These are phyloP conservation scores for Callinectes sapidus DNA, from an alignment of 2,888 invertebrate species.

Conservation along the genomic window DNA sequence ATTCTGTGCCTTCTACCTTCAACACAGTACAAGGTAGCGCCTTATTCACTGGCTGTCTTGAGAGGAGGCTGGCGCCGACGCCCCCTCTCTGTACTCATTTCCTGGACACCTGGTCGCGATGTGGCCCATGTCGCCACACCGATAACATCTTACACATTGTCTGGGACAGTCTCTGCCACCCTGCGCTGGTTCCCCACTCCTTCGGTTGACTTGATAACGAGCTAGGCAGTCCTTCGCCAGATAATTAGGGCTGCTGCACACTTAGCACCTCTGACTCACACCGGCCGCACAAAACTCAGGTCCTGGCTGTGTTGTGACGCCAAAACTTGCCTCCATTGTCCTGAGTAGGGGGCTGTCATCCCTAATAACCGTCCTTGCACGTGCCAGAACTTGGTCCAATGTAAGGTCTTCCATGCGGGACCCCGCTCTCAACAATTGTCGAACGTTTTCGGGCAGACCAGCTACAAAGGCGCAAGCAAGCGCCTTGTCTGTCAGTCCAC, in stretches of 20 bases:
- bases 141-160: neutral
- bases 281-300: too few relatives aligned
- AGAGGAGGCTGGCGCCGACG: constrained; percentile 42
- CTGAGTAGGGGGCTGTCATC: neutral
- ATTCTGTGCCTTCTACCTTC: neutral
- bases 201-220: too few relatives aligned
- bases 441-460: constrained; percentile 30
- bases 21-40: constrained; percentile 27
- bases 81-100: neutral
- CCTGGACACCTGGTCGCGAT: neutral
- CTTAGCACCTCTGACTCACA: too few relatives aligned
- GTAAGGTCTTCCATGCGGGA: constrained; percentile 16
- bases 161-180: neutral
- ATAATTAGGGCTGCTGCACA: too few relatives aligned
- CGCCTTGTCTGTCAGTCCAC: constrained; percentile 11
- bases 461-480: constrained; percentile 47
- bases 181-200: neutral
- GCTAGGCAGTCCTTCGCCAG: too few relatives aligned
- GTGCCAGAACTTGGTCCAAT: constrained; percentile 34
- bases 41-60: neutral
- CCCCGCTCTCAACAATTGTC: constrained; percentile 44
- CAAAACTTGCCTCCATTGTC: neutral
- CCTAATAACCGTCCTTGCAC: neutral
- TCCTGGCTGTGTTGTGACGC: neutral
- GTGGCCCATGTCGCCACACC: constrained; percentile 14